Base-by-base conservation (phyloP, 2,113 vertebrate species). In the Ramphastos sulfuratus region DNA sequence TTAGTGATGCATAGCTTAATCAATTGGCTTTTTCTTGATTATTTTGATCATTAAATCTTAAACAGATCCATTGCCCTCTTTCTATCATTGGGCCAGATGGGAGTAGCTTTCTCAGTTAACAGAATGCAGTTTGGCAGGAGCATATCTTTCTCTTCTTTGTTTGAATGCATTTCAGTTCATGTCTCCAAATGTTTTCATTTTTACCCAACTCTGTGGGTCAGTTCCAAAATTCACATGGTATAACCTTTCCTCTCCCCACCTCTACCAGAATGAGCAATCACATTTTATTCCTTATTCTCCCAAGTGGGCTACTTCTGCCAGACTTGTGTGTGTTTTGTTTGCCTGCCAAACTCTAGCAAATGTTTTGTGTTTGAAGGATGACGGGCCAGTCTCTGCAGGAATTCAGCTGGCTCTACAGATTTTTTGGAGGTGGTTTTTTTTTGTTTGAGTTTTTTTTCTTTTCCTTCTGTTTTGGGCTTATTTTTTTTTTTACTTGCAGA, bases 321-420 rank as follows among this genome's bases (percentile, higher is more conserved):
- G 70, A 82, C 61, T 91, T 90, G 56, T 92, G 89, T 92, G 92
- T 93, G 69, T 87, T 91, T 92, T 93, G 92, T 89, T 91, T 0
- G 0, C 42, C 66, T 97, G 92, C 93, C 94, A 96, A 94, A 67
- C 42, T 75, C 82, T 58, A 86, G 88, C 82, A 96, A 96, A 95
- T 95, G 87, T 91, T 76, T 85, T 92, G 15, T 54, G 75, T 87
- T 93, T 92, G 60, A 93, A 89, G 85, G 64, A 77, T 77, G 69
- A 73, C 54, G 30, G 25, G 66, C 37, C 60, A 59, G 27, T 81
- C 76, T 89, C 86, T 1, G 2, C 24, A 42, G 81, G 73, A 72
- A 75, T 87, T 96, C 79, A 81, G 54, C 83, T 67, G 35, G 78
- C 70, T 95, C 55, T 87, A 73, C 60, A 52, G n/a, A 85, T 67